Conservation (phyloP, 23 tunicate species). For the Halocynthia roretzi region DNA sequence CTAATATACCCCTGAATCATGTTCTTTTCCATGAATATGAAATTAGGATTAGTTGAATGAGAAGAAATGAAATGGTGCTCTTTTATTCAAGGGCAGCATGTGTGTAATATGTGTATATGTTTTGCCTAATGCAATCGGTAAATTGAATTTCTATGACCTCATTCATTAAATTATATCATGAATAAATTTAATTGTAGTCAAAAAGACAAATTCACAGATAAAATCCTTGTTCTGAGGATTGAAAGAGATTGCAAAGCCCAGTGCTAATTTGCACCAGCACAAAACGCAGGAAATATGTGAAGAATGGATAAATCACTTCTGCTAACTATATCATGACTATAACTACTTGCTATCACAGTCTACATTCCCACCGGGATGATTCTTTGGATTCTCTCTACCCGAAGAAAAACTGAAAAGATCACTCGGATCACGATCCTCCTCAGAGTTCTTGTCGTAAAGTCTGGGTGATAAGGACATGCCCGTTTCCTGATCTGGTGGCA, state of each 20-base stretch:
- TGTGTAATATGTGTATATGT: too few relatives aligned
- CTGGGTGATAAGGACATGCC: background rate
- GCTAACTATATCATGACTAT: background rate
- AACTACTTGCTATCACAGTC: background rate
- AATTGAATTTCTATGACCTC: too few relatives aligned
- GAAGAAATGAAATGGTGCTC: too few relatives aligned
- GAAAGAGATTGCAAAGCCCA: background rate
- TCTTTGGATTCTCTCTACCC: constrained; percentile 1
- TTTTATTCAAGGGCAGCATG: too few relatives aligned
- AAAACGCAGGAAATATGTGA: too few relatives aligned
- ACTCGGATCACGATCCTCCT: background rate
- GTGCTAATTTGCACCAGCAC: too few relatives aligned
- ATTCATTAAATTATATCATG: background rate
- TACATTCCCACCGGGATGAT: constrained; percentile 18
- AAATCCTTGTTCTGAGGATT: background rate
- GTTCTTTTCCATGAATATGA: too few relatives aligned
- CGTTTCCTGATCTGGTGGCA: constrained; percentile 9
- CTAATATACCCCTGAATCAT: too few relatives aligned
- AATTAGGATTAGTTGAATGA: too few relatives aligned
- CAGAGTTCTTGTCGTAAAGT: background rate
- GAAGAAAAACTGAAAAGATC: constrained; percentile 22
- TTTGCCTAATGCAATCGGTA: too few relatives aligned
- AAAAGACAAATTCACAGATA: background rate
- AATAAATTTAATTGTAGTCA: background rate
- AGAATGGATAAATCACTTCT: background rate